Evolutionary conservation across 2,113 vertebrate species (phyloP), one percentile per base, ranked within the genome.

Genomic region (Apeltes quadracus): DNA sequence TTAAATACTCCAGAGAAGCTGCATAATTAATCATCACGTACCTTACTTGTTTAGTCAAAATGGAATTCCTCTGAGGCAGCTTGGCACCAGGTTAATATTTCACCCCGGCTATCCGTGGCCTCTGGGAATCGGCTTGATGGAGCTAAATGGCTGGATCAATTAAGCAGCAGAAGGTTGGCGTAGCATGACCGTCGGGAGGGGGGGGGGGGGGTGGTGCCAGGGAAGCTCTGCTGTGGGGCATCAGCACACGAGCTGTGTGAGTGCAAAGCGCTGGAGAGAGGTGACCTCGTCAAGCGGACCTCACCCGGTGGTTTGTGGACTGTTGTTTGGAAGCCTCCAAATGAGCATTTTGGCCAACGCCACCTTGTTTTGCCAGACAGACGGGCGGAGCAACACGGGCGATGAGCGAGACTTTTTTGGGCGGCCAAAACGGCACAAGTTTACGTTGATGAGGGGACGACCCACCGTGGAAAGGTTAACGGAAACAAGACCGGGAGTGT

Each of bases 11-110:
- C 5, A 54, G 46, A 65, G 58, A 27, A 12, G 41, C 25, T 79
- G 58, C 48, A 78, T 69, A 61, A 72, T 83, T 54, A 32, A 84
- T 69, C 48, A 43, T 53, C 15, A 29, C 23, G 63, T 57, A 69
- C n/a, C 34, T 25, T 43, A 32, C 38, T 64, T 82, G 78, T 84
- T 70, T 61, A 54, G 75, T 88, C 39, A 79, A 59, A 78, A 64
- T 56, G 38, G 50, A 76, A 63, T 50, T 57, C 43, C 56, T 78
- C 67, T 25, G 64, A 78, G 38, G 58, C 65, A 58, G 72, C 59
- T 59, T 66, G 68, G 68, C 54, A 83, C 66, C 48, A 54, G 85
- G 85, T 83, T 88, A 84, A 87, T 89, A 82, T 81, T 81, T 88
- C 59, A 87, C 76, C 50, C 43, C 3, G 61, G 46, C 67, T 50